Percentiles rank a stretch among this genome's conserved stretches.
Evolutionary conservation across 2,113 vertebrate species (phyloP).

Genomic region (Asarcornis scutulata): DNA sequence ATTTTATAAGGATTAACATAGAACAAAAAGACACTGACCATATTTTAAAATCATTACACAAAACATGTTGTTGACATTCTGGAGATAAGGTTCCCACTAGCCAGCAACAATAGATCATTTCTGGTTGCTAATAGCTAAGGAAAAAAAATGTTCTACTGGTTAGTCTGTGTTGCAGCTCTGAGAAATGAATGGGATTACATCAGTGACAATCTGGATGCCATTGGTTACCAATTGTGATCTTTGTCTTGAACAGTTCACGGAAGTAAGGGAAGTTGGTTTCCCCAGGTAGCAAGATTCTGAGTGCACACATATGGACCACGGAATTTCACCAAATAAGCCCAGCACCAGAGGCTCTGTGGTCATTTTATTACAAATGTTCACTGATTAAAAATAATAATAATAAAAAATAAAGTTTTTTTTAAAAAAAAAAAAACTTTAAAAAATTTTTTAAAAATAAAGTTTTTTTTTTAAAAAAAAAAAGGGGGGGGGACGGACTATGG

Average conservation of each 20-base stretch:
- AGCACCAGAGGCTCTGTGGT: accelerated
- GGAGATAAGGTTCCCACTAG: neutral
- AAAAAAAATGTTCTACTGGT: neutral
- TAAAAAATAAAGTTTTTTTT: no score
- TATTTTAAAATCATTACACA: slow-evolving; percentile 32
- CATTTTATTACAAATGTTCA: neutral
- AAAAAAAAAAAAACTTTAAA: no score
- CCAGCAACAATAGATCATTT: neutral
- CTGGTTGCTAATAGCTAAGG: neutral
- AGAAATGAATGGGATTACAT: neutral
- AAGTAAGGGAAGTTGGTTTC: accelerated
- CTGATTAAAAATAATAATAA: neutral
- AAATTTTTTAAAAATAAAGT: no score
- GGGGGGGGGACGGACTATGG: no score
- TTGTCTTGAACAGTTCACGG: neutral
- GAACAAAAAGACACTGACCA: neutral
- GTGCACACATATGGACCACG: neutral
- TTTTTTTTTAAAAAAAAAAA: no score
- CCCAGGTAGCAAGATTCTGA: neutral
- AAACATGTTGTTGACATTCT: neutral
- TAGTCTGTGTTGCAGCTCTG: neutral
- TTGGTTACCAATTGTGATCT: accelerated
- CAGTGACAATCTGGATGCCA: neutral
- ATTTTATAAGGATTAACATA: slow-evolving; percentile 23
- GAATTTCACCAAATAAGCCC: neutral